phyloP scores from a whole-genome alignment of 1,140 invertebrate genomes.

The Rhopalosiphum padi region DNA sequence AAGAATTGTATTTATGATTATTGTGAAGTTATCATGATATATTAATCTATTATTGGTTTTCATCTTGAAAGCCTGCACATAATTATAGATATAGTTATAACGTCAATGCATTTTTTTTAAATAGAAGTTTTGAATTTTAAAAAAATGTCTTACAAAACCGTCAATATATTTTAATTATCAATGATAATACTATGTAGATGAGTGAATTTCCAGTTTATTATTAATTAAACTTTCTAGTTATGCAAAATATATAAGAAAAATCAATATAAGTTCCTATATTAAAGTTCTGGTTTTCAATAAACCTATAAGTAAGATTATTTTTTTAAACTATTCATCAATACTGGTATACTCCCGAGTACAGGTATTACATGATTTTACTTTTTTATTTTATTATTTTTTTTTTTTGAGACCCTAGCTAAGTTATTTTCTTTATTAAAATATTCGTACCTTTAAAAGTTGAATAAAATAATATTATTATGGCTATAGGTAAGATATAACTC shows the following conservation, averaged over 20 bases:
- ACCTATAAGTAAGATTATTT: background rate
- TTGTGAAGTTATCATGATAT: background rate
- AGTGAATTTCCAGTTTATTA: background rate
- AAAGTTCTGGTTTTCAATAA: too few species aligned
- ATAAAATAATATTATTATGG: background rate
- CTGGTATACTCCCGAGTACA: background rate
- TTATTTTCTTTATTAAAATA: background rate
- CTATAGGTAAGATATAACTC: background rate
- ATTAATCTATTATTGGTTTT: background rate
- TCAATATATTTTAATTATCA: background rate
- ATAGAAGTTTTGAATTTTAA: background rate
- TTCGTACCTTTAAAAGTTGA: background rate
- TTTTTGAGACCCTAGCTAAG: background rate
- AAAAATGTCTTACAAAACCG: background rate
- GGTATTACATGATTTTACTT: background rate
- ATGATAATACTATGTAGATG: background rate
- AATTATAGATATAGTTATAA: background rate
- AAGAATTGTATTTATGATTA: background rate
- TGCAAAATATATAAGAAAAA: too few species aligned
- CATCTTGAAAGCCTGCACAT: background rate
- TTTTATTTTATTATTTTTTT: background rate
- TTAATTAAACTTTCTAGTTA: background rate
- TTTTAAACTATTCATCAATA: background rate
- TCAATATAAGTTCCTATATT: too few species aligned
- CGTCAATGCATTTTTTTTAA: background rate